Evolutionary conservation across 2,113 vertebrate species (phyloP), one percentile per base, ranked within the genome.

Genomic region (Nansenia antarctica): DNA sequence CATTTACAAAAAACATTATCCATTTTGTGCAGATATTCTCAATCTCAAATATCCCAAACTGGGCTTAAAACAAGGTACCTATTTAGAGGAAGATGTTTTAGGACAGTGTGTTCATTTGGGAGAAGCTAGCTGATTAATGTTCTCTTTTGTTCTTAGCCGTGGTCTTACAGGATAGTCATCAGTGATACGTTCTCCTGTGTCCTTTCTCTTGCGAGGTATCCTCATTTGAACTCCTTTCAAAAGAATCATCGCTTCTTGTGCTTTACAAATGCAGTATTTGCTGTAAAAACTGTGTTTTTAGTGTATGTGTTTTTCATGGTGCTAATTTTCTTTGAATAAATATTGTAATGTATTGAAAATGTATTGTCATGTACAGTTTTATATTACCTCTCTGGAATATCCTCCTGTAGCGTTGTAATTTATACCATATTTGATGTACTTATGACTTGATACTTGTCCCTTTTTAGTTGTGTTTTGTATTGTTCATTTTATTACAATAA

Each of bases 351-450:
- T 86, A 86, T 88, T 90, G 85, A 82, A 86, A 87, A 87, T 89
- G 85, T 88, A 88, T 90, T 82, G 89, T 88, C 87, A 90, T 92
- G 90, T 88, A 92, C 87, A 90, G 89, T 90, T 91, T 90, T 89
- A 86, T 90, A 82, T 87, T 86, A 88, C 87, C 82, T 83, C 86
- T 87, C 72, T 88, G 79, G 70, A 86, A 77, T 81, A 84, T 70
- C 85, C 77, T 84, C 82, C 76, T 81, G 82, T 80, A 85, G 80
- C 72, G 80, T 79, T 78, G 67, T 89, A 87, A 89, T 87, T 90
- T 90, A 89, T 90, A 69, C 85, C 79, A 74, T 85, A 76, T 86
- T 84, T 85, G 82, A 84, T 87, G 86, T 88, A 82, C 81, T 85
- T 85, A 85, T 79, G 69, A 83, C 76, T 75, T 86, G 65, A 83